Evolutionary conservation across 2,113 vertebrate species (phyloP).

Genomic region (Myotis lucifugus): DNA sequence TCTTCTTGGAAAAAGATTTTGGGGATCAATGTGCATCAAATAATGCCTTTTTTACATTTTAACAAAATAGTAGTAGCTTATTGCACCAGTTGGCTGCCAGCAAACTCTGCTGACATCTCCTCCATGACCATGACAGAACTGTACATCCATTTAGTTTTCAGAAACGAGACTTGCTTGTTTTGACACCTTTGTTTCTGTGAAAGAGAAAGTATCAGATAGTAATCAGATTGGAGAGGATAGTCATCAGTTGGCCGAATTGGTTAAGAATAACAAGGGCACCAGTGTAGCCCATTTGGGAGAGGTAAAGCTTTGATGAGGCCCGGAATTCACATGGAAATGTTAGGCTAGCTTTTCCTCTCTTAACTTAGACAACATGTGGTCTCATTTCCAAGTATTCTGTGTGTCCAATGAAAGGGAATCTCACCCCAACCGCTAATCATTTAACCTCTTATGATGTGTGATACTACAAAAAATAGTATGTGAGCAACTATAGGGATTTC

Average conservation of each 20-base stretch:
- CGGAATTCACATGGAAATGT: not conserved
- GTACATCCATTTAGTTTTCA: not conserved
- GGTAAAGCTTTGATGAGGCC: not conserved
- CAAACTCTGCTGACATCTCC: not conserved
- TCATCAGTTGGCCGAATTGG: not conserved
- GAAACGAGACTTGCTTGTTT: constrained; percentile 19
- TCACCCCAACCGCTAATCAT: not conserved
- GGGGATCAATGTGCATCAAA: not conserved
- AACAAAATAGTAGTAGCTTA: not conserved
- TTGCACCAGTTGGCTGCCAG: not conserved
- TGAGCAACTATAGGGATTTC: constrained; percentile 52
- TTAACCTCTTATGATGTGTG: constrained; percentile 64
- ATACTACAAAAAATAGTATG: constrained; percentile 65
- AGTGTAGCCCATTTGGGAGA: not conserved
- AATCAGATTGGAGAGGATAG: not conserved
- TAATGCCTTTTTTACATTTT: not conserved
- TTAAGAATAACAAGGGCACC: not conserved
- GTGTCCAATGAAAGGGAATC: not conserved
- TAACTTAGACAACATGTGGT: not conserved
- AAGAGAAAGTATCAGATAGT: constrained; percentile 20
- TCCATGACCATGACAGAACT: not conserved
- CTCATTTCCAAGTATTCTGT: not conserved
- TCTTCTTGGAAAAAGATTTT: not conserved
- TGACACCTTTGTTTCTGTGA: constrained; percentile 44
- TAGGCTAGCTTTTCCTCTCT: not conserved